Base-by-base conservation (phyloP, 2,888 invertebrate species). In the Pasiphila rectangulata region DNA sequence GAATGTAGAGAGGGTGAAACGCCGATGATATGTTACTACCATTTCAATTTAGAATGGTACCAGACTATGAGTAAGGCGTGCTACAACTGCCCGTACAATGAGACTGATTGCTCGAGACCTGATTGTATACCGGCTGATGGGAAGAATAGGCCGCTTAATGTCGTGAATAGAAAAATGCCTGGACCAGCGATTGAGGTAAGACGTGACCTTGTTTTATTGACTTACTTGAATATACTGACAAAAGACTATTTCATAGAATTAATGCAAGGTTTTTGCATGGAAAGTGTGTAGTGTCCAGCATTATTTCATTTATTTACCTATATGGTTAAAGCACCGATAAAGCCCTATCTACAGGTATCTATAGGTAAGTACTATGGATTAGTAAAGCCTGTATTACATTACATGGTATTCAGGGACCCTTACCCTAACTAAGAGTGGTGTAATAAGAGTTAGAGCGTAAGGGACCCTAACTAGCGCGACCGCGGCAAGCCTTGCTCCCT, bases 61-160 rank as follows among this genome's bases (percentile, higher is more conserved):
- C 92, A 94, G 59, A 94, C 95, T 0, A 91, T 96, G 90, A 95
- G 96, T 70, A 96, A 96, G 74, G 97, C 97, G 0, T 97, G 97
- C 65, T 95, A 91, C 67, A 84, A 93, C 62, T 97, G 98, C 69
- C 96, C 97, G 0, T 90, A 83, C 47, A 94, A 94, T 69, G 59
- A 81, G 0, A 91, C 92, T 0, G 96, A 97, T 69, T 98, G 98
- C 69, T 83, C 79, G 32, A 87, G 94, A 38, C 91, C 91, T 0
- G 94, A 97, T 70, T 98, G 98, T 72, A 91, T 97, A 49, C 90
- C 95, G 0, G 95, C 93, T 0, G 96, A 97, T 75, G 98, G 98
- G 0, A 89, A 93, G 27, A 91, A 91, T 46, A 90, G 96, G 53
- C 90, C 94, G 0, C 81, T 97, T 20, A 91, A 94, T 7, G 94